Base-by-base conservation (phyloP, 2,888 invertebrate genomes). In the Celastrina argiolus region DNA sequence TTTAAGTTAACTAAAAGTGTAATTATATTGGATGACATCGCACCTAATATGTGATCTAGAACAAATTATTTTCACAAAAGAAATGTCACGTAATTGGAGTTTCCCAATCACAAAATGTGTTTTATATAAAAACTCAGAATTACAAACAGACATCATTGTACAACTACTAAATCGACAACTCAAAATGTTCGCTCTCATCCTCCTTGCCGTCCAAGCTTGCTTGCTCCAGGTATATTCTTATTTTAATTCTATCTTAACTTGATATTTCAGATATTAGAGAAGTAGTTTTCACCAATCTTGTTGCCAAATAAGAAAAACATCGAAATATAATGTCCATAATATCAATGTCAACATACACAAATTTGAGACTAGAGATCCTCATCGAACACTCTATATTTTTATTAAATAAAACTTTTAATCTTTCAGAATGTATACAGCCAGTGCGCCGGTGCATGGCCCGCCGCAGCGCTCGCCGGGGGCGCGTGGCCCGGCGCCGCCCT, bases 211-310 rank as follows among this genome's bases (percentile, higher is more conserved):
- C 12, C 80, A 80, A 72, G 79, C 78, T 74, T 80, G 79, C 73
- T 74, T 81, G 69, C 69, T 80, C 66, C 78, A 78, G 74, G 81
- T 81, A 72, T 69, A 31, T 26, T 16, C 34, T n/a, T n/a, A n/a
- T n/a, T n/a, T n/a, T n/a, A n/a, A n/a, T n/a, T n/a, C n/a, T n/a
- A n/a, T n/a, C n/a, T n/a, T n/a, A n/a, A n/a, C n/a, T n/a, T n/a
- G n/a, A n/a, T n/a, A n/a, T n/a, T n/a, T n/a, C n/a, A n/a, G n/a
- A n/a, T n/a, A n/a, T n/a, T n/a, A n/a, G n/a, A n/a, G n/a, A n/a
- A n/a, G n/a, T n/a, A n/a, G n/a, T n/a, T n/a, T n/a, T n/a, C n/a
- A n/a, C n/a, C n/a, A n/a, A n/a, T n/a, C n/a, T n/a, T n/a, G n/a
- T n/a, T n/a, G n/a, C n/a, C n/a, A n/a, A n/a, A n/a, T n/a, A n/a